A percentile compares a stretch with the other conserved stretches of the same genome.
phyloP scores from a whole-genome alignment of 2,113 vertebrate genomes.

The Tauraco erythrolophus region DNA sequence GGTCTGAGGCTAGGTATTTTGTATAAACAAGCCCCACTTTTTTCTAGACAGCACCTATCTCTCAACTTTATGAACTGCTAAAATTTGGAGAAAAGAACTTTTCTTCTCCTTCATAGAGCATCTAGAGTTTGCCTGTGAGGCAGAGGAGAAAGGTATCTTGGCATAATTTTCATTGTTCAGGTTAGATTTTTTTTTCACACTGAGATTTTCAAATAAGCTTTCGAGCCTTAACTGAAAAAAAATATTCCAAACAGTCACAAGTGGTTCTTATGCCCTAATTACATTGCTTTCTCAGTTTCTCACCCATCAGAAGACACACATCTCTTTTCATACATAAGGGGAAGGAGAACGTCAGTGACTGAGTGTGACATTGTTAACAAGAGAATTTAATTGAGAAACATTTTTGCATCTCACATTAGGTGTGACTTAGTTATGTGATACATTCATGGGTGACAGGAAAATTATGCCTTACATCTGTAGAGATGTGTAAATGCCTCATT shows the following conservation, averaged over 20 bases:
- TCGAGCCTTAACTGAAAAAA: background rate
- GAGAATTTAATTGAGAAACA: slow-evolving; percentile 51
- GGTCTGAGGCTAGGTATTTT: background rate
- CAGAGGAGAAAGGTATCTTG: background rate
- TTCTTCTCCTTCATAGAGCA: background rate
- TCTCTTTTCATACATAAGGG: background rate
- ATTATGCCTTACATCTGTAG: slow-evolving; percentile 39
- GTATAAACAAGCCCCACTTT: background rate
- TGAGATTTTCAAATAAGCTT: background rate
- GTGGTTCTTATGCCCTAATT: background rate
- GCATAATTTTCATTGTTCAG: background rate
- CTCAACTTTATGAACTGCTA: background rate
- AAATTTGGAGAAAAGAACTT: background rate
- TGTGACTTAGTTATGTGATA: background rate
- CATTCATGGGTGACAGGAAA: slow-evolving; percentile 30
- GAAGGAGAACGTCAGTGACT: background rate
- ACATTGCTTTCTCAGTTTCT: slow-evolving; percentile 13
- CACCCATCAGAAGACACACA: background rate
- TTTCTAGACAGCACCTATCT: background rate
- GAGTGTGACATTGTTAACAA: slow-evolving; percentile 4
- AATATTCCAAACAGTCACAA: background rate
- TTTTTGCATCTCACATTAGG: background rate
- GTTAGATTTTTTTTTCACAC: background rate
- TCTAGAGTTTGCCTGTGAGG: background rate
- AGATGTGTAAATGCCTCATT: slow-evolving; percentile 47